Base-by-base conservation (phyloP, 2,113 vertebrate species). In the Oryzias javanicus region DNA sequence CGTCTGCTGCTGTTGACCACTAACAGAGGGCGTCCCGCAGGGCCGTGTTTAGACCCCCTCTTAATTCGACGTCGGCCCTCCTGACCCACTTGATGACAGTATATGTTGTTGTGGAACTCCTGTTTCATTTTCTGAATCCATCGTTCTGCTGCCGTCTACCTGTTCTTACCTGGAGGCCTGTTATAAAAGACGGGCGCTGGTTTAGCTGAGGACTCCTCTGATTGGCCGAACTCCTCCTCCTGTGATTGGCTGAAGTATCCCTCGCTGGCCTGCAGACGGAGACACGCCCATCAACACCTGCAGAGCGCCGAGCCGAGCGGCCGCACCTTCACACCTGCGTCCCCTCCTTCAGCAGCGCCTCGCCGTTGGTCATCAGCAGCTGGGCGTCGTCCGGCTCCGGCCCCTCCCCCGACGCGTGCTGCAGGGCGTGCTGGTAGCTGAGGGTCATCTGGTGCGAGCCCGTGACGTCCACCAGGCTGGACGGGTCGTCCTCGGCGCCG, bases 191-290 rank as follows among this genome's bases (percentile, higher is more conserved):
- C 76, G 6, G 94, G 94, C 46, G 82, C 78, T 14, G 94, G 94
- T 92, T 98, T 98, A 58, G 95, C 95, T 4, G 94, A 93, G 44
- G 86, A 89, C 70, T 95, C 94, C 78, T 95, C 95, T 0, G 93
- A 79, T 65, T 94, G 95, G 78, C 92, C 92, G 12, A 95, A 96
- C 55, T 96, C 95, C 66, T 98, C 96, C 78, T 97, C 96, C 83
- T 98, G 96, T 78, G 95, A 96, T 78, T 97, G 95, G 90, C 96
- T 98, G 89, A 97, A 98, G 78, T 98, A 98, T 45, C 95, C 96
- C 75, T 98, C 95, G 17, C 95, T 96, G 27, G 95, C 94, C 95
- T 98, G 70, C 24, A 24, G n/a, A n/a, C 2, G 29, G 58, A 45
- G 18, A 53, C 22, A 22, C 6, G 4, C 6, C 29, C 35, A 35